These are phyloP conservation scores for pig (Sus scrofa) DNA, from an alignment of 2,113 vertebrate genomes.

Conservation along the genomic window T2T-Sscrofa CM000820.6:51838001-51838500, in stretches of 20 bases:
- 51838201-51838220: background rate
- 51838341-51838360: background rate
- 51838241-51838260: background rate
- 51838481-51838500: background rate
- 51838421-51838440: background rate
- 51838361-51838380: background rate
- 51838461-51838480: rapidly evolving
- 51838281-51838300: no score
- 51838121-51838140: background rate
- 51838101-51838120: background rate
- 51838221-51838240: background rate
- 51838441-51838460: background rate
- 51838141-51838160: rapidly evolving
- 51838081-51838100: background rate
- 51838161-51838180: background rate
- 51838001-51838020: background rate
- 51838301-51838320: background rate
- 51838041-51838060: background rate
- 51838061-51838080: background rate
- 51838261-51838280: background rate
- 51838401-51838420: background rate
- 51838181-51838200: background rate
- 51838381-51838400: background rate
- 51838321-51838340: background rate
- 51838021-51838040: background rate